A percentile compares a stretch with the other conserved stretches of the same genome.
These are phyloP conservation scores for Poliocrania exsul DNA, from an alignment of 2,797 vertebrate species.

Conservation along the genomic window DNA sequence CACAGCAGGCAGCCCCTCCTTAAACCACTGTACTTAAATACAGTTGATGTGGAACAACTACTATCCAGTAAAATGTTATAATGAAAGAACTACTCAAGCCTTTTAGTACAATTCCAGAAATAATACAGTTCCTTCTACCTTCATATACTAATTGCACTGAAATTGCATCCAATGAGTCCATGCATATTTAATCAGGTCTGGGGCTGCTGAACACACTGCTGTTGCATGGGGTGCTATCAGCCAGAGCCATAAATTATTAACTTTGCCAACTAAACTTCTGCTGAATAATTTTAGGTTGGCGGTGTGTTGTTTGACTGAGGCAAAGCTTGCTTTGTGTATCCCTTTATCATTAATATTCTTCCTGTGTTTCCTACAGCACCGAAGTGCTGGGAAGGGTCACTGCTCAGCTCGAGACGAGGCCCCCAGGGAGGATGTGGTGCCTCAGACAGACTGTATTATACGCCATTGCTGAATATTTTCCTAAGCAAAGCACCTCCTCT, in stretches of 20 bases:
- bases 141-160: slow-evolving; percentile 63
- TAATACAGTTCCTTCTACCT: slow-evolving; percentile 13
- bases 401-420: slow-evolving; percentile 36
- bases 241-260: slow-evolving; percentile 69
- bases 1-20: not conserved
- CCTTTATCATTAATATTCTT: slow-evolving; percentile 64
- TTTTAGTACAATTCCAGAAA: slow-evolving; percentile 17
- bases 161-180: slow-evolving; percentile 60
- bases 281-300: slow-evolving; percentile 36
- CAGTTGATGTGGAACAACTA: slow-evolving; percentile 26
- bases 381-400: slow-evolving; percentile 47
- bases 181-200: slow-evolving; percentile 66
- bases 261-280: slow-evolving; percentile 47
- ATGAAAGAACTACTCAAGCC: not conserved
- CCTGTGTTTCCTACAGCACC: slow-evolving; percentile 11
- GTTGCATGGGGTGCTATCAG: slow-evolving; percentile 33
- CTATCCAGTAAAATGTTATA: not conserved
- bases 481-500: slow-evolving; percentile 46
- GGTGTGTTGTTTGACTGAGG: not conserved
- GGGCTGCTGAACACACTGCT: slow-evolving; percentile 34
- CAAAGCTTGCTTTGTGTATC: slow-evolving; percentile 16
- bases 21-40: slow-evolving; percentile 13
- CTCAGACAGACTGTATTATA: slow-evolving; percentile 45
- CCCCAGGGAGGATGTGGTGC: slow-evolving; percentile 53
- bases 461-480: not conserved